phyloP scores from a whole-genome alignment of 2,797 vertebrate species.

The Mus minutoides region DNA sequence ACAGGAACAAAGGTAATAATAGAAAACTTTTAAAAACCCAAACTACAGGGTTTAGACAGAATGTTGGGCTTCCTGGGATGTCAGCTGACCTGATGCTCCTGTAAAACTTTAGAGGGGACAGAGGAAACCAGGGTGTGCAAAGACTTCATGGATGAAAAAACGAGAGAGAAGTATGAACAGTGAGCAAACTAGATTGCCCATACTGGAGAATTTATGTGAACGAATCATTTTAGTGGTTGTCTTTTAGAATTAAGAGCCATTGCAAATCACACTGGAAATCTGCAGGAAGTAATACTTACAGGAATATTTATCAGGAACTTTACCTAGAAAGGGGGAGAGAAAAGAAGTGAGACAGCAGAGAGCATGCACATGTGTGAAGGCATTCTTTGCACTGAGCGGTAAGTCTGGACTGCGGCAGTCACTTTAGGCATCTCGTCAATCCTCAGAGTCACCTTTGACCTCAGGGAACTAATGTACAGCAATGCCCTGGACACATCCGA shows the following conservation, averaged over 20 bases:
- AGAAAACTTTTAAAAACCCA: background rate
- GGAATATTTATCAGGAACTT: background rate
- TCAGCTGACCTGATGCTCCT: slow-evolving; percentile 31
- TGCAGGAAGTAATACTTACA: background rate
- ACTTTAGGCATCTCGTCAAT: background rate
- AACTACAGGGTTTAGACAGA: background rate
- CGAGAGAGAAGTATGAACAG: background rate
- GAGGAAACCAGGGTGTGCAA: background rate
- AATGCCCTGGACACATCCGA: slow-evolving; percentile 20
- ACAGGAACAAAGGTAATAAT: background rate
- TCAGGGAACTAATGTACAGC: background rate
- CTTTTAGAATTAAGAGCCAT: background rate
- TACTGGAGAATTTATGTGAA: slow-evolving; percentile 9
- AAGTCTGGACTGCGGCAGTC: background rate
- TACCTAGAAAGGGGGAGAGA: background rate
- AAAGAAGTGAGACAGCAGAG: background rate
- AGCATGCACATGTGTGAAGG: background rate
- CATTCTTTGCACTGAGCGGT: background rate
- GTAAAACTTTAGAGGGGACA: background rate
- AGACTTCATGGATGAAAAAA: background rate
- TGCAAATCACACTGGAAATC: background rate
- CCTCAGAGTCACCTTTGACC: background rate
- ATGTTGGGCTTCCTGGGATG: background rate
- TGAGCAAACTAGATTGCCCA: background rate
- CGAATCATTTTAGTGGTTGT: background rate